Conservation (phyloP, 1,140 invertebrate genomes). For the Antheraea mylitta region DNA sequence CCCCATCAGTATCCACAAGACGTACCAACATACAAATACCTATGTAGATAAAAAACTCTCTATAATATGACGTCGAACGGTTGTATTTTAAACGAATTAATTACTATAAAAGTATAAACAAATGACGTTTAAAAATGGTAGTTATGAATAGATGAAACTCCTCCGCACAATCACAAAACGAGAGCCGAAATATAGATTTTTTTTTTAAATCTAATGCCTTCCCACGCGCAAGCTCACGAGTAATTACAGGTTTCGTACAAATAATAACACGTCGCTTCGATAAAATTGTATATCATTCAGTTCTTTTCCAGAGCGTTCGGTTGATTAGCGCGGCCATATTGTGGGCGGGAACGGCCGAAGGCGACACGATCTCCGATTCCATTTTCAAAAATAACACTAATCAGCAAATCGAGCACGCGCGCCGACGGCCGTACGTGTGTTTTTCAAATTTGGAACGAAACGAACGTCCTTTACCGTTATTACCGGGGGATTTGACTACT, state of each 20-base stretch:
- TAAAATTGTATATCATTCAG: constrained; percentile 77
- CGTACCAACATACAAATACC: too few relatives aligned
- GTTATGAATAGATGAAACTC: constrained; percentile 42
- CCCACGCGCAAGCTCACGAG: constrained; percentile 68
- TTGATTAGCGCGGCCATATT: constrained; percentile 75
- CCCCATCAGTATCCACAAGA: too few relatives aligned
- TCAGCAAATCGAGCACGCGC: constrained; percentile 71
- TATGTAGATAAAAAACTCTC: not conserved
- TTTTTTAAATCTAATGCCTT: constrained; percentile 69
- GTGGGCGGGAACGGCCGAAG: constrained; percentile 68
- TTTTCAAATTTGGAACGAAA: constrained; percentile 65
- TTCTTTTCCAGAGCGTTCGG: constrained; percentile 57
- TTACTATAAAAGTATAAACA: constrained; percentile 17
- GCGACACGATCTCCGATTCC: constrained; percentile 72
- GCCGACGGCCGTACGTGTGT: constrained; percentile 61
- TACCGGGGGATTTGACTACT: constrained; percentile 71
- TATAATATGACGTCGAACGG: not conserved
- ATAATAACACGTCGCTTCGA: constrained; percentile 76
- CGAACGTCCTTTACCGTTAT: constrained; percentile 61
- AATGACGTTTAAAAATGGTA: constrained; percentile 48
- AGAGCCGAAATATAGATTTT: constrained; percentile 52
- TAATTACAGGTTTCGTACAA: constrained; percentile 70
- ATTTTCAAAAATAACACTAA: constrained; percentile 76
- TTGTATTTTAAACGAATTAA: constrained; percentile 18
- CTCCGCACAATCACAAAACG: constrained; percentile 64